Conservation (phyloP, 2,113 vertebrate genomes). For the Speoplatyrhinus poulsoni region DNA sequence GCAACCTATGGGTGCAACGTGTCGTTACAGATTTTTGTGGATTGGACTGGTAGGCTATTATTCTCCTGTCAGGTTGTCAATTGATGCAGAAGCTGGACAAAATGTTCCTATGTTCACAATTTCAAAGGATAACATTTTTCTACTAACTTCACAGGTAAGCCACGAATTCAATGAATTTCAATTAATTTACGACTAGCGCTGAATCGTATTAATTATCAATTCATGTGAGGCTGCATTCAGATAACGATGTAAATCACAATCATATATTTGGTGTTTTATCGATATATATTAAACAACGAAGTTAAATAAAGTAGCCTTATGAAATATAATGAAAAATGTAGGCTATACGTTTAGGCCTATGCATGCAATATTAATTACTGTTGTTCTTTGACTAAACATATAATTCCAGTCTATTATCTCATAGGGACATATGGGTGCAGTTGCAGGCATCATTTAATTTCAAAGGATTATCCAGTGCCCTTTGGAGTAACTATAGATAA, state of each 20-base stretch:
- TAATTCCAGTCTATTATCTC: conserved; percentile 5
- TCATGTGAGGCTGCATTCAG: background rate
- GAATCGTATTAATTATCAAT: no score
- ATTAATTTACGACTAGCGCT: no score
- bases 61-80: conserved; percentile 26
- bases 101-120: conserved; percentile 16
- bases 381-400: conserved; percentile 7
- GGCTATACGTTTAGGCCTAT: no score
- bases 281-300: no score
- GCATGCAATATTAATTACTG: background rate
- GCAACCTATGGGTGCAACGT: background rate
- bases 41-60: no score
- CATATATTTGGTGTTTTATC: background rate
- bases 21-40: conserved; percentile 10
- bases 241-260: background rate
- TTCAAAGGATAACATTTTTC: conserved; percentile 18
- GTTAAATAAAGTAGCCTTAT: no score
- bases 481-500: conserved; percentile 69
- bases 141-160: background rate
- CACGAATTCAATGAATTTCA: no score
- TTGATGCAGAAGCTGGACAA: conserved; percentile 4
- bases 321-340: no score
- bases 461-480: conserved; percentile 69
- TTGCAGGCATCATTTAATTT: conserved; percentile 63
- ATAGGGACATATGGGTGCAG: conserved; percentile 34